Evolutionary conservation across 2,113 vertebrate genomes (phyloP), one percentile per base, ranked within the genome.

Genomic region (Rhabdomys dilectus): DNA sequence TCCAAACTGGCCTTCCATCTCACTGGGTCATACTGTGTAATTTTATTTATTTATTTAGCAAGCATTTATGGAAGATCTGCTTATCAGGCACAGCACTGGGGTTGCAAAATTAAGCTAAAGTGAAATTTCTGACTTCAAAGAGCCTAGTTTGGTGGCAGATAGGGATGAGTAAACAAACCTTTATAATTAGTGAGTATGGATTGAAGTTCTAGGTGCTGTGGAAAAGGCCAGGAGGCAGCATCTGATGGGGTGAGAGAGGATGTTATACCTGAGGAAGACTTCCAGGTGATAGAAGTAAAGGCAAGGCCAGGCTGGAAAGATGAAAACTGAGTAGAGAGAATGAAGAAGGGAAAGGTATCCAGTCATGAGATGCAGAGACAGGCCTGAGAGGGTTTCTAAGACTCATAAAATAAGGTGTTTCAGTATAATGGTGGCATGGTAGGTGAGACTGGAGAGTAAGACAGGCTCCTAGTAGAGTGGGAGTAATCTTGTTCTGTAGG

Each of bases 121-220:
- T 92, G 76, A 94, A 89, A 95, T 92, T 90, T 26, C 51, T 94
- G 56, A 73, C 66, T 76, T 96, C 42, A 93, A 1, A 90, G 48
- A 94, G 80, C 70, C 89, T 42, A 85, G 56, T 81, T 88, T 62
- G 85, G 53, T 86, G 76, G 75, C 77, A 68, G 66, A 68, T 86
- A 36, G n/a, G 58, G 85, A 51, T 9, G 48, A 77, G 60, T 88
- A 91, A 96, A 86, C 75, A 68, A 66, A 60, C 11, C 29, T 39
- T 81, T 91, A 51, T 45, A 84, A 64, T 89, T 82, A 78, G 36
- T 94, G 81, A 90, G 9, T 66, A 19, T 56, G 77, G 42, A 84
- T 60, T 19, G 48, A 48, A 77, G 86, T 87, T 81, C 36, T 42
- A 29, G 73, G 34, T 95, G 51, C 78, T 53, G 0, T 95, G 72